These are phyloP conservation scores for Halcyon smyrnensis DNA, from an alignment of 2,797 vertebrate species.

Conservation along the genomic window DNA sequence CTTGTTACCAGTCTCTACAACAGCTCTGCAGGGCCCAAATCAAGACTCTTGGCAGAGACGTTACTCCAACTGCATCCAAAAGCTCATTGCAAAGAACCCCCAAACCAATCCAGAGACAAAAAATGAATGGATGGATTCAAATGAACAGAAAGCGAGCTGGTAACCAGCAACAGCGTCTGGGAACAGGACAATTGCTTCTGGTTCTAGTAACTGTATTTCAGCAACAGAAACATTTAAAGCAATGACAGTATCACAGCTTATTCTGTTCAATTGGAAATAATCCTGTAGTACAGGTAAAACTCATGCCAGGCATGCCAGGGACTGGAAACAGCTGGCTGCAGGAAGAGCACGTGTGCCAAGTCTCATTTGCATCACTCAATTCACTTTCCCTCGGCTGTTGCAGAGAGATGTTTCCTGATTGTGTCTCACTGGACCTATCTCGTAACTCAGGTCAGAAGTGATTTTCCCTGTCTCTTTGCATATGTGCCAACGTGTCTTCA, in stretches of 20 bases:
- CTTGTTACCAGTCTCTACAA: not conserved
- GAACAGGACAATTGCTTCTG: not conserved
- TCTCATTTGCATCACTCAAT: conserved; percentile 45
- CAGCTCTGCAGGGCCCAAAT: not conserved
- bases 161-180: not conserved
- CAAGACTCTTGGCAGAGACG: not conserved
- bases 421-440: not conserved
- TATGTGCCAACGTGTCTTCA: not conserved
- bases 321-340: conserved; percentile 49
- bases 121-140: not conserved
- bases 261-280: conserved; percentile 11
- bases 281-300: conserved; percentile 10
- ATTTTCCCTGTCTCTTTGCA: not conserved
- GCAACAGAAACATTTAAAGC: not conserved
- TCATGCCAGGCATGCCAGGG: not conserved
- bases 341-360: conserved; percentile 37
- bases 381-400: not conserved
- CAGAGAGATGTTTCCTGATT: conserved; percentile 13
- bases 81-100: not conserved
- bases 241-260: not conserved
- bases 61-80: not conserved
- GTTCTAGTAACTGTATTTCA: not conserved
- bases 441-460: not conserved
- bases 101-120: not conserved
- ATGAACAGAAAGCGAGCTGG: not conserved